Evolutionary conservation across 2,888 invertebrate species (phyloP).

Genomic region (Psylliodes chrysocephalus): DNA sequence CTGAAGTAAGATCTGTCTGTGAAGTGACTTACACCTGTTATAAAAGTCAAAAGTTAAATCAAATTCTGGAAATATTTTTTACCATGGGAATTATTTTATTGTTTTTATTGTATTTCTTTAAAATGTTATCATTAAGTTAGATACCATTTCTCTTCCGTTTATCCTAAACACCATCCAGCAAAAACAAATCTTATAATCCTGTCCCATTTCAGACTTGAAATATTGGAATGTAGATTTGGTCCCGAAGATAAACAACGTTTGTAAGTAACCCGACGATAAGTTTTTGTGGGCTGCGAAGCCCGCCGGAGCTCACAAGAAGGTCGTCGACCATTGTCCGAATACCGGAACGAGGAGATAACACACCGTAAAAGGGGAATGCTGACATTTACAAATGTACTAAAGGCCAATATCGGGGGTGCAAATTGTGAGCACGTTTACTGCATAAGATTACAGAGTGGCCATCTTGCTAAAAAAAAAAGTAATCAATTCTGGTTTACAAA

Average conservation of each 20-base stretch:
- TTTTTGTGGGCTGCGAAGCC: constrained; percentile 49
- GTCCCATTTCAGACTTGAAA: constrained; percentile 19
- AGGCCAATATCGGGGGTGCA: constrained; percentile 34
- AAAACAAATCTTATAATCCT: constrained; percentile 23
- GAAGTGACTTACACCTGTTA: too few species aligned
- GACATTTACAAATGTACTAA: constrained; percentile 51
- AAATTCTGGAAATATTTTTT: too few species aligned
- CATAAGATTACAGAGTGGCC: too few species aligned
- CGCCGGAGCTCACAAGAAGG: constrained; percentile 43
- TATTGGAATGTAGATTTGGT: constrained; percentile 21
- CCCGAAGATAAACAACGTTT: constrained; percentile 23
- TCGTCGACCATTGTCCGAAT: constrained; percentile 52
- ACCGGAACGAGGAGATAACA: constrained; percentile 46
- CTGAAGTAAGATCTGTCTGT: too few species aligned
- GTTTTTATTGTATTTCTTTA: too few species aligned
- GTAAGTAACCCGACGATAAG: constrained; percentile 44
- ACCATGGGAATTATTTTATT: too few species aligned
- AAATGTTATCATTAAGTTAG: too few species aligned
- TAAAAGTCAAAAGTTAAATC: too few species aligned
- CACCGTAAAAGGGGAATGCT: constrained; percentile 38
- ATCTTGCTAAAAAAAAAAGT: too few species aligned
- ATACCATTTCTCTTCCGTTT: neutral
- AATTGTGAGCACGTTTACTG: neutral
- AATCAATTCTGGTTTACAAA: too few species aligned
- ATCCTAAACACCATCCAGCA: neutral